A percentile compares a stretch with the other conserved stretches of the same genome.
phyloP scores from a whole-genome alignment of 1,140 invertebrate genomes.

The Spodoptera litura region DNA sequence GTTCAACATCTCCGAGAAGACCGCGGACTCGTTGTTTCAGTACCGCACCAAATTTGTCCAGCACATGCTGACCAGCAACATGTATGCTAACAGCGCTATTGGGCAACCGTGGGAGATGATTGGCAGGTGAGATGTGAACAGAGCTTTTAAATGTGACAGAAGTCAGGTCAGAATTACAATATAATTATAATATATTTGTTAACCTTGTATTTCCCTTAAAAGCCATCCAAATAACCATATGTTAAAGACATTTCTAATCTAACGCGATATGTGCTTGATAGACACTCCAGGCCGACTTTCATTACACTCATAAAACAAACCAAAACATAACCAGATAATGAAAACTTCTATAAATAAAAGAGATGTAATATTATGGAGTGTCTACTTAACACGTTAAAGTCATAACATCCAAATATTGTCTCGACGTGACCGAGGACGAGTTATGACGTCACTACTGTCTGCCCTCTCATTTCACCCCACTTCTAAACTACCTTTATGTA shows the following conservation, averaged over 20 bases:
- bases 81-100: constrained; percentile 77
- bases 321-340: too few relatives aligned
- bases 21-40: constrained; percentile 61
- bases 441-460: constrained; percentile 3
- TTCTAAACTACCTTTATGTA: not conserved
- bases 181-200: too few relatives aligned
- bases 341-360: too few relatives aligned
- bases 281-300: too few relatives aligned
- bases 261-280: too few relatives aligned
- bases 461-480: not conserved
- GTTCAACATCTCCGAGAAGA: constrained; percentile 63
- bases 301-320: too few relatives aligned
- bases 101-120: constrained; percentile 80
- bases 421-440: not conserved
- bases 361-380: too few relatives aligned
- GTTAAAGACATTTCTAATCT: too few relatives aligned
- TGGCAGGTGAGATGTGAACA: constrained; percentile 62
- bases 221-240: too few relatives aligned
- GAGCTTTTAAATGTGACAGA: too few relatives aligned
- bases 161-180: too few relatives aligned
- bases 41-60: constrained; percentile 78
- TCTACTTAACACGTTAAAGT: not conserved
- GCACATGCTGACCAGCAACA: constrained; percentile 76
- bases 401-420: not conserved
- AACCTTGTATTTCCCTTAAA: too few relatives aligned